These are phyloP conservation scores for Cantharis nigra DNA, from an alignment of 2,888 invertebrate genomes.

Conservation along the genomic window DNA sequence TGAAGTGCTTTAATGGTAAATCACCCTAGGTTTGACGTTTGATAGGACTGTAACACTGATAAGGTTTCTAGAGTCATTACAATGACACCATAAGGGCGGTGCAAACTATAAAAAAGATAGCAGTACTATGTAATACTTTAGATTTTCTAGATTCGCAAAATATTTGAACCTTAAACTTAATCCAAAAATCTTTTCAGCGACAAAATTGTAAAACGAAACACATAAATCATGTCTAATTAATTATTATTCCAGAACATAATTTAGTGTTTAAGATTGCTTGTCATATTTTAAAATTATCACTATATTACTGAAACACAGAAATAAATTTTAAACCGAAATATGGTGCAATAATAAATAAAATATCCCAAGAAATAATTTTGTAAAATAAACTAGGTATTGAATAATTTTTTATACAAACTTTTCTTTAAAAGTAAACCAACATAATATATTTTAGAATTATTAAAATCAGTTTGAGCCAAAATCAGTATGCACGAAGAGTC, in stretches of 20 bases:
- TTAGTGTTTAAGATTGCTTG: neutral
- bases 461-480: neutral
- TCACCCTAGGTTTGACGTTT: slow-evolving; percentile 23
- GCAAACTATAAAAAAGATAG: slow-evolving; percentile 30
- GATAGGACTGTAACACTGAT: slow-evolving; percentile 27
- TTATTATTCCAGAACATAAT: neutral
- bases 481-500: neutral
- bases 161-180: neutral
- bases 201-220: neutral
- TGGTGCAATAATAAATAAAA: neutral
- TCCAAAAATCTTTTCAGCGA: neutral
- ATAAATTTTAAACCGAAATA: neutral
- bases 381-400: neutral
- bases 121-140: slow-evolving; percentile 27
- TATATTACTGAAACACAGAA: neutral
- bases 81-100: slow-evolving; percentile 32
- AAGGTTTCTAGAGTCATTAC: slow-evolving; percentile 32
- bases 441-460: neutral
- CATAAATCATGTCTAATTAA: neutral
- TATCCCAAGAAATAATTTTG: neutral
- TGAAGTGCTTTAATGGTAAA: slow-evolving; percentile 18
- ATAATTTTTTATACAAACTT: neutral
- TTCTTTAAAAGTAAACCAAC: neutral
- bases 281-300: neutral
- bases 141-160: neutral